Conservation (phyloP, 92 coral and sea anemone genomes). For the Zoanthus solanderi region DNA sequence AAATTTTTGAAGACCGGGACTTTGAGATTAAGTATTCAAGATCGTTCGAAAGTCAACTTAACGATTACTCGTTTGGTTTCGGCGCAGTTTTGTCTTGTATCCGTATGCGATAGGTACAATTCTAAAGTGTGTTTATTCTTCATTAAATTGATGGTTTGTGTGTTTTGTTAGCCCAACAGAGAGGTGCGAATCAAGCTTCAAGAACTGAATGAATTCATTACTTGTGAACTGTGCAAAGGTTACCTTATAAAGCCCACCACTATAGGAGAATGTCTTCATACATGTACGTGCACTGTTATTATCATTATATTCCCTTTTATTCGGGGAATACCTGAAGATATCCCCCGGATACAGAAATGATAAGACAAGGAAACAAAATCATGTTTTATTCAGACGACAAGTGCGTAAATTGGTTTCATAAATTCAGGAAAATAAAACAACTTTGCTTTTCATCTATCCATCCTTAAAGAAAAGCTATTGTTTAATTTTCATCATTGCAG, state of each 20-base stretch:
- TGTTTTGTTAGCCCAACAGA: conserved; percentile 89
- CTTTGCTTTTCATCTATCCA: conserved; percentile 19
- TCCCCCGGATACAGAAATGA: conserved; percentile 47
- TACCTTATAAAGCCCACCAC: conserved; percentile 97
- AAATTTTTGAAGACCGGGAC: background rate
- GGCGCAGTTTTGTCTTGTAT: background rate
- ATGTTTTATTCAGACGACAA: conserved; percentile 32
- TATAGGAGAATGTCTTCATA: conserved; percentile 97
- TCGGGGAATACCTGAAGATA: conserved; percentile 52
- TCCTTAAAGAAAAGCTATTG: conserved; percentile 19
- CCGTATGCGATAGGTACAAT: conserved; percentile 15
- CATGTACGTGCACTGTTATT: conserved; percentile 82
- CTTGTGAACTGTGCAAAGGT: conserved; percentile 94
- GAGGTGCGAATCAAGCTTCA: conserved; percentile 88
- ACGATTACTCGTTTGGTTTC: background rate
- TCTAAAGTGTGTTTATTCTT: conserved; percentile 40
- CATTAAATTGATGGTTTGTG: conserved; percentile 58
- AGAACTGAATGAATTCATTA: conserved; percentile 86
- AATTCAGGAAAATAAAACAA: conserved; percentile 21
- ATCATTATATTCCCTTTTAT: background rate
- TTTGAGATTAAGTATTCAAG: conserved; percentile 19
- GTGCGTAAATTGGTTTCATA: conserved; percentile 34
- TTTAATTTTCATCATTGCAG: conserved; percentile 39
- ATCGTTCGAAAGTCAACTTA: conserved; percentile 5
- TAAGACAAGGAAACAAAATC: conserved; percentile 47